A percentile compares a stretch with the other conserved stretches of the same genome.
These are phyloP conservation scores for Spheniscus humboldti DNA, from an alignment of 2,797 vertebrate genomes.

Conservation along the genomic window DNA sequence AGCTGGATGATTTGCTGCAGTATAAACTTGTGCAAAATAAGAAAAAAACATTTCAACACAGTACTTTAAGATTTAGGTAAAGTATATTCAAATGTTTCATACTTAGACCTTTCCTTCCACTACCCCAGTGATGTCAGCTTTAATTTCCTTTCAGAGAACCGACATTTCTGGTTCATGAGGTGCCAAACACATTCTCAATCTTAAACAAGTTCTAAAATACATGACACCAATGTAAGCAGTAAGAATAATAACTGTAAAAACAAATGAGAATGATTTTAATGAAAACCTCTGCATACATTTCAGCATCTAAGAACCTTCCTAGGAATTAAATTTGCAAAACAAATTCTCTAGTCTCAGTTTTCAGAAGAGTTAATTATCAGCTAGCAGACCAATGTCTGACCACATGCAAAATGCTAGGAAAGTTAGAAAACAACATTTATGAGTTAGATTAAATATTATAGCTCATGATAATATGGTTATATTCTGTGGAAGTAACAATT, in stretches of 20 bases:
- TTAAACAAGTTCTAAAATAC: conserved; percentile 10
- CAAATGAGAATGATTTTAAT: conserved; percentile 52
- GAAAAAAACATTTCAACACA: not conserved
- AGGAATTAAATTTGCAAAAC: conserved; percentile 60
- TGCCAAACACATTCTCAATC: not conserved
- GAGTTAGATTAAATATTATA: not conserved
- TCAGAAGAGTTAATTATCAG: conserved; percentile 52
- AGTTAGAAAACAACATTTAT: conserved; percentile 20
- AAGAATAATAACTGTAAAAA: not conserved
- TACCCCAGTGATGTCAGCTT: not conserved
- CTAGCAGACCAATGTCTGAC: conserved; percentile 30
- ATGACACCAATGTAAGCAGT: not conserved
- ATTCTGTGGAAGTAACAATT: not conserved
- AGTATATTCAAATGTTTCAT: not conserved
- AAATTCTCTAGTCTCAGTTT: conserved; percentile 45
- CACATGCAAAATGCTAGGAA: conserved; percentile 44
- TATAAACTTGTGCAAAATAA: not conserved
- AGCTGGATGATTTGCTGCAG: not conserved
- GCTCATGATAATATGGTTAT: not conserved
- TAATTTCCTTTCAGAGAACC: not conserved
- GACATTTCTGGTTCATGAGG: conserved; percentile 9
- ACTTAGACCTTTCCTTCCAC: not conserved
- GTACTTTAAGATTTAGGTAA: not conserved
- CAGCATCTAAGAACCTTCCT: conserved; percentile 29
- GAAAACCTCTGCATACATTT: conserved; percentile 27